Conservation (phyloP, 2,797 vertebrate species). For the Poeciliopsis gracilis region DNA sequence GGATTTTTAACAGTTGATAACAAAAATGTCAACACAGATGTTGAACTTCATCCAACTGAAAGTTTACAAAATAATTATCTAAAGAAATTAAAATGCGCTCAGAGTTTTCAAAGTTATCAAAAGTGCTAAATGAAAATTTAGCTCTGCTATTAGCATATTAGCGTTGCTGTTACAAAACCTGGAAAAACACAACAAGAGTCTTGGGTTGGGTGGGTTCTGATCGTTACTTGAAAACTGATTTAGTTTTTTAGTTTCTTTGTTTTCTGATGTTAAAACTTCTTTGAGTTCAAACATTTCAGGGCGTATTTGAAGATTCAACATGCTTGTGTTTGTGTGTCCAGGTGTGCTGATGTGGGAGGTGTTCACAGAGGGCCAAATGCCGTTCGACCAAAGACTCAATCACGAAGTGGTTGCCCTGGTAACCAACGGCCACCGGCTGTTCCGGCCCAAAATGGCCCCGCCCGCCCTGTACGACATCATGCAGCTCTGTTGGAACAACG, state of each 20-base stretch:
- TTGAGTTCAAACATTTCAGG: neutral
- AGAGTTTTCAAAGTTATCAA: too few species aligned
- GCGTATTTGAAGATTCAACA: neutral
- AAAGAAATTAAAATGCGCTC: too few species aligned
- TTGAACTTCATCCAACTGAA: neutral
- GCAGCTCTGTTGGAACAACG: conserved; percentile 91
- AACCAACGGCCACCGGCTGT: conserved; percentile 87
- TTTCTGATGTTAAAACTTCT: neutral
- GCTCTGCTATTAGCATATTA: too few species aligned
- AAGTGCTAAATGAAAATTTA: too few species aligned
- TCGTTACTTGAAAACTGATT: too few species aligned
- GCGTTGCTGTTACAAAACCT: too few species aligned
- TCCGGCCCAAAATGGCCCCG: conserved; percentile 86
- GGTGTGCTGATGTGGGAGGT: conserved; percentile 98
- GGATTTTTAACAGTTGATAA: neutral
- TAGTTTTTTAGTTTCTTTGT: neutral
- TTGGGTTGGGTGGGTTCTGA: too few species aligned
- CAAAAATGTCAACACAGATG: neutral
- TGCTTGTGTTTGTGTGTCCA: conserved; percentile 47
- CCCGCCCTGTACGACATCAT: conserved; percentile 87
- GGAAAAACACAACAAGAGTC: too few species aligned
- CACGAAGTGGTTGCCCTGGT: conserved; percentile 92
- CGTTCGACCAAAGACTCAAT: conserved; percentile 90
- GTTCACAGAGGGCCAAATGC: conserved; percentile 93
- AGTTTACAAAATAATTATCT: neutral